Evolutionary conservation across 2,888 invertebrate genomes (phyloP), one percentile per base, ranked within the genome.

Genomic region (Disparrhopalites patrizii): DNA sequence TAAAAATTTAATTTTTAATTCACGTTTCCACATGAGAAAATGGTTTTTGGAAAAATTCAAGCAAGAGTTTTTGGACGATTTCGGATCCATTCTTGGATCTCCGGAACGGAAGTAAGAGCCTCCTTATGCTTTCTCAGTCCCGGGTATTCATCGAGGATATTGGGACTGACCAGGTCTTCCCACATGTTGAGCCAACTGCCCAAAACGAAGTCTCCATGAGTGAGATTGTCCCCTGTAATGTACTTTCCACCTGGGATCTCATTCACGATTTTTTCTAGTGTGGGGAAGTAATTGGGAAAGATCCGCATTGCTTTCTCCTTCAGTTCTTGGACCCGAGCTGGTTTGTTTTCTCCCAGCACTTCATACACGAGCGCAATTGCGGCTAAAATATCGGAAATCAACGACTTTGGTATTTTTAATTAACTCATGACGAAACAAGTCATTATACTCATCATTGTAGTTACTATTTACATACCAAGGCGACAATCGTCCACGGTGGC

Each of bases 401-500:
- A n/a, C n/a, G n/a, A n/a, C n/a, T n/a, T n/a, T n/a, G n/a, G n/a
- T n/a, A n/a, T n/a, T n/a, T n/a, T n/a, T n/a, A n/a, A n/a, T n/a
- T n/a, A n/a, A n/a, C n/a, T n/a, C n/a, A n/a, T n/a, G n/a, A n/a
- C n/a, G n/a, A n/a, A n/a, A n/a, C n/a, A n/a, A n/a, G n/a, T n/a
- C n/a, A n/a, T n/a, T n/a, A n/a, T n/a, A n/a, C n/a, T n/a, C n/a
- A n/a, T n/a, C n/a, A n/a, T n/a, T n/a, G n/a, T n/a, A n/a, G n/a
- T n/a, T n/a, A n/a, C n/a, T n/a, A n/a, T n/a, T n/a, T n/a, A n/a
- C n/a, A n/a, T n/a, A n/a, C n/a, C n/a, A n/a, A n/a, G n/a, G n/a
- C 65, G 33, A n/a, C 50, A 31, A 18, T 65, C 65, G 15, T 27
- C 33, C 1, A 58, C 15, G 20, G 58, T 51, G 8, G 84, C 85